Percentiles rank a stretch among this genome's conserved stretches.
phyloP scores from a whole-genome alignment of 2,113 vertebrate species.

The Microcebus ravelobensis region DNA sequence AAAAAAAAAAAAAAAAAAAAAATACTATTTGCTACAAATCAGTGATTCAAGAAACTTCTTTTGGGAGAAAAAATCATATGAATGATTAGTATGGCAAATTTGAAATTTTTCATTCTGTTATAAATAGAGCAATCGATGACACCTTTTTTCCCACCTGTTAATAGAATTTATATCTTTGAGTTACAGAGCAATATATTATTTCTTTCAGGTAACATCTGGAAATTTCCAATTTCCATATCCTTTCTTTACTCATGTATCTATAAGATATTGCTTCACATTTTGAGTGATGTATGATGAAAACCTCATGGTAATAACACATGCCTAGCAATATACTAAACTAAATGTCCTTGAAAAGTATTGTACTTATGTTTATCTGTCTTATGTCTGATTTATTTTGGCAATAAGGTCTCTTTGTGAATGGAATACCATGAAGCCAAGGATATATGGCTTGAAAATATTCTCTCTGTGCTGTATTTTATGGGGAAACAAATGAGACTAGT shows the following conservation, averaged over 20 bases:
- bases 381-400: not conserved
- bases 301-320: slow-evolving; percentile 47
- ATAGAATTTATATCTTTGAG: not conserved
- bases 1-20: too few relatives aligned
- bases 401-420: not conserved
- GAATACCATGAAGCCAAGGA: not conserved
- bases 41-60: not conserved
- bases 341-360: slow-evolving; percentile 32
- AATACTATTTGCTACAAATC: not conserved
- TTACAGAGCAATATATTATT: not conserved
- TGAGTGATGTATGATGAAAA: slow-evolving; percentile 30
- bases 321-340: slow-evolving; percentile 35
- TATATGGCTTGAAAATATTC: not conserved
- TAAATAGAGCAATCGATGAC: not conserved
- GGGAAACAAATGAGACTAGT: not conserved
- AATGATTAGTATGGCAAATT: not conserved
- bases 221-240: slow-evolving; percentile 35
- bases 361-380: not conserved
- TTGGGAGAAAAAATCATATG: not conserved
- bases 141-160: not conserved
- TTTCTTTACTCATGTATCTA: slow-evolving; percentile 76
- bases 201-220: not conserved
- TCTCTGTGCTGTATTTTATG: not conserved
- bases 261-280: slow-evolving; percentile 42
- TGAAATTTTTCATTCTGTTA: not conserved